Evolutionary conservation across 2,888 invertebrate genomes (phyloP), one percentile per base, ranked within the genome.

Genomic region (Scaptomyza cyrtandrae): DNA sequence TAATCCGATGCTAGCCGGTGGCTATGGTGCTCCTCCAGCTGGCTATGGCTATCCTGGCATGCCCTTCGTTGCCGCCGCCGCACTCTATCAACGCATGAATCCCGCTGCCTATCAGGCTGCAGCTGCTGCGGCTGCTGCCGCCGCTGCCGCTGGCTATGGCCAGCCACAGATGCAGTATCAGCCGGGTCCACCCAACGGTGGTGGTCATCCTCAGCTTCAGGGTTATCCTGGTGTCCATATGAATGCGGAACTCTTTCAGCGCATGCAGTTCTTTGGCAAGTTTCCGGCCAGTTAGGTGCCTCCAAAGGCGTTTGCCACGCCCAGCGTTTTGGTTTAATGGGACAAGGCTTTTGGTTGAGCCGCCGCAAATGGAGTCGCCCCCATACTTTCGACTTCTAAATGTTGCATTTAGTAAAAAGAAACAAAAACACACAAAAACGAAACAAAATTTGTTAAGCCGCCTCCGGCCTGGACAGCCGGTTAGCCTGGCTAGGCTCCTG

Each of bases 231-330:
- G 56, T 4, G 71, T 65, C 1, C 88, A 82, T 55, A 80, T 77
- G 64, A 85, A 85, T 89, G 67, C 90, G 13, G 93, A 90, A 85
- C 24, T 92, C 1, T 93, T 93, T 57, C 93, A 93, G 63, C 91
- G 92, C 68, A 91, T 92, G 90, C 93, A 92, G 66, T 91, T 92
- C 67, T 90, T 90, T 63, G 89, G 89, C 69, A 91, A 90, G 62
- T 90, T 90, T 56, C 87, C 89, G 53, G 76, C 83, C 59, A 91
- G 90, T 74, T 91, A 90, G 90, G 75, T 44, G 35, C 35, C 59
- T 10, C 9, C 13, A 5, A 24, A 31, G 27, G n/a, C 29, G 19
- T 41, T 24, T 37, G 71, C 64, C 66, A 82, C 80, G 89, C 87
- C 81, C 81, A 84, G 87, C 71, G 81, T 81, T 88, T 83, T 86